Conservation (phyloP, 2,888 invertebrate genomes). For the Heteromurus nitidus region DNA sequence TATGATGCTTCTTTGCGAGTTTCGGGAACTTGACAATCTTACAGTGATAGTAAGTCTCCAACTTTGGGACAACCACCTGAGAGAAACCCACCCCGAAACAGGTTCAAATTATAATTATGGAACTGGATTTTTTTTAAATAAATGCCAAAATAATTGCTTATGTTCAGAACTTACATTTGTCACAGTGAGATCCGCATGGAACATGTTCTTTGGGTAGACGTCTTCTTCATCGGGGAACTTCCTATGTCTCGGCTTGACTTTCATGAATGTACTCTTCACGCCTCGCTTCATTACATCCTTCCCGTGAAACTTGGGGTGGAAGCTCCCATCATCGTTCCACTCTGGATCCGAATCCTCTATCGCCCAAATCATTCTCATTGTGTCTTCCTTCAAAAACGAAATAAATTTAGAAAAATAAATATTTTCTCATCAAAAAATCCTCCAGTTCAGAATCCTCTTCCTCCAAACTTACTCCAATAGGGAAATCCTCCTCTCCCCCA, state of each 20-base stretch:
- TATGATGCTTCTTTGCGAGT: slow-evolving; percentile 82
- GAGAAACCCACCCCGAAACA: no score
- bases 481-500: slow-evolving; percentile 71
- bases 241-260: slow-evolving; percentile 28
- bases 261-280: slow-evolving; percentile 81
- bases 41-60: slow-evolving; percentile 90
- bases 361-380: slow-evolving; percentile 88
- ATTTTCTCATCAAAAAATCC: background rate
- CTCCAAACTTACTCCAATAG: slow-evolving; percentile 54
- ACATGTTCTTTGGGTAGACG: slow-evolving; percentile 33
- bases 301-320: slow-evolving; percentile 78
- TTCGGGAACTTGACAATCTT: slow-evolving; percentile 86
- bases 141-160: no score
- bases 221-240: slow-evolving; percentile 75
- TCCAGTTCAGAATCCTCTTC: background rate
- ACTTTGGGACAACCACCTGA: slow-evolving; percentile 41
- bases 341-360: slow-evolving; percentile 67
- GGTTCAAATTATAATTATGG: background rate
- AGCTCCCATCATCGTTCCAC: slow-evolving; percentile 58
- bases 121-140: no score
- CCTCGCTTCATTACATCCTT: slow-evolving; percentile 80
- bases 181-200: slow-evolving; percentile 13
- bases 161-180: slow-evolving; percentile 1
- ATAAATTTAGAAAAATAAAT: background rate
- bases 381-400: slow-evolving; percentile 78